Conservation (phyloP, 2,888 invertebrate species). For the Drosophila acutilabella region DNA sequence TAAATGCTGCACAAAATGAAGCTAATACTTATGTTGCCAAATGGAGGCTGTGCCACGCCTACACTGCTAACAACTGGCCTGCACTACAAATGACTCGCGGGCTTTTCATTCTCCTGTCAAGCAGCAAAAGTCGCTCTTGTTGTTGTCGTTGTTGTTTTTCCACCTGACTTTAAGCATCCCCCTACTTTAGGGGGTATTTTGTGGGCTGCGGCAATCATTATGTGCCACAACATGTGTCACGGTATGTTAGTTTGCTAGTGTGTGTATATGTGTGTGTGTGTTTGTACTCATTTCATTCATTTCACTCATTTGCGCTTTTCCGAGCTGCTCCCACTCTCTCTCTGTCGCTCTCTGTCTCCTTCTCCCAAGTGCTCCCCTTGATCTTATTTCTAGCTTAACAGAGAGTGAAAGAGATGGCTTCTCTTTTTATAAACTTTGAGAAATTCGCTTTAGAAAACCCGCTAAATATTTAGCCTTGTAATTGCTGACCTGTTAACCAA, state of each 20-base stretch:
- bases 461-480: neutral
- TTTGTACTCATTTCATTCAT: constrained; percentile 54
- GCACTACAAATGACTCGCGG: constrained; percentile 62
- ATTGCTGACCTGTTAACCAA: constrained; percentile 1
- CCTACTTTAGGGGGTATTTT: constrained; percentile 35
- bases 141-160: constrained; percentile 8
- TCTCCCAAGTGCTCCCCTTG: constrained; percentile 12
- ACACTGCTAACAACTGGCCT: neutral
- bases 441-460: constrained; percentile 23
- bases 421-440: constrained; percentile 2
- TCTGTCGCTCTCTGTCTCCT: neutral
- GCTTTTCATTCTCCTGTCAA: constrained; percentile 48
- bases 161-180: constrained; percentile 8
- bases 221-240: constrained; percentile 26
- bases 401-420: neutral
- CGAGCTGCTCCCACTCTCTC: neutral
- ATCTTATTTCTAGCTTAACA: constrained; percentile 20
- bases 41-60: constrained; percentile 52
- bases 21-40: constrained; percentile 80
- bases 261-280: too few species aligned
- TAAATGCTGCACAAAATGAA: constrained; percentile 76
- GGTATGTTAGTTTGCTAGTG: constrained; percentile 16
- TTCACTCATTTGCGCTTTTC: constrained; percentile 60
- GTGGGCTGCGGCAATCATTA: constrained; percentile 67
- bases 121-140: constrained; percentile 47